phyloP scores from a whole-genome alignment of 2,888 invertebrate genomes.

The Torymus auratus region DNA sequence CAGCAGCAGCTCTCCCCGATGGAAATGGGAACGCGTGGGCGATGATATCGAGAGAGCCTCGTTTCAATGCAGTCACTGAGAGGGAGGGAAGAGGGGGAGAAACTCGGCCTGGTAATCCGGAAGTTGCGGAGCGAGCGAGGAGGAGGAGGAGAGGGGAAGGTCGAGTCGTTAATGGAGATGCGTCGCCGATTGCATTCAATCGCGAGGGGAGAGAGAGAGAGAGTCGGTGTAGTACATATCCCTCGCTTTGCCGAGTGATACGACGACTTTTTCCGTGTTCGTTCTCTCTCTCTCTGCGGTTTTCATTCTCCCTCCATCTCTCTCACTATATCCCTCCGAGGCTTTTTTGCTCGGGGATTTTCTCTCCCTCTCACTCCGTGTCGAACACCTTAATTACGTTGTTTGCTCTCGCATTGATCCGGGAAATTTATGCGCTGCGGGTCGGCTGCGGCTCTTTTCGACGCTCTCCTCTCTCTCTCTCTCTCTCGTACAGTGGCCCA shows the following conservation, averaged over 20 bases:
- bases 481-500: too few species aligned
- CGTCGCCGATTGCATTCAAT: constrained; percentile 57
- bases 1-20: constrained; percentile 18
- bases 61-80: background rate
- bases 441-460: background rate
- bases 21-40: constrained; percentile 47
- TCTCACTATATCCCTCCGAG: background rate
- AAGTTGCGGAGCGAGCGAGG: constrained; percentile 23
- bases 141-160: constrained; percentile 12
- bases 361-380: background rate
- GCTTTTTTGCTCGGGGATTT: background rate
- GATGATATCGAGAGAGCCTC: constrained; percentile 38
- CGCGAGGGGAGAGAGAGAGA: constrained; percentile 4
- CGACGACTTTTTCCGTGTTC: constrained; percentile 36
- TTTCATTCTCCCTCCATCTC: background rate
- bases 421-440: constrained; percentile 12
- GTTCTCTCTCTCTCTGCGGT: background rate
- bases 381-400: constrained; percentile 42
- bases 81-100: background rate
- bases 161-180: constrained; percentile 58
- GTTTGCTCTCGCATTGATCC: constrained; percentile 32
- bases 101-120: constrained; percentile 55
- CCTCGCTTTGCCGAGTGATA: constrained; percentile 37
- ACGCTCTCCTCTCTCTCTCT: too few species aligned
- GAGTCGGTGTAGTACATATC: constrained; percentile 18